phyloP scores from a whole-genome alignment of 2,888 invertebrate genomes.

The Tachina fera region DNA sequence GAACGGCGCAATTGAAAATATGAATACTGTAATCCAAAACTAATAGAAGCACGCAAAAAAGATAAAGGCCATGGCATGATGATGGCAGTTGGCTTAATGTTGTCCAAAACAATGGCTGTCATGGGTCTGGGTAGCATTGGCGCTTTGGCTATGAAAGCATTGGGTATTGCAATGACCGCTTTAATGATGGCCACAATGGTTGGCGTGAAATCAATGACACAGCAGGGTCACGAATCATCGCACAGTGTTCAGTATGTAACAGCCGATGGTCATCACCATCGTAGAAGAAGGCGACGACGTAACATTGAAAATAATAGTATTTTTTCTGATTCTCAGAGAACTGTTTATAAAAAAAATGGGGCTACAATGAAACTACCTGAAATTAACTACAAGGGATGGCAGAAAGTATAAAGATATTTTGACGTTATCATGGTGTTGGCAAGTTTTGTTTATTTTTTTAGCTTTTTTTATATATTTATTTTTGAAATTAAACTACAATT shows the following conservation, averaged over 20 bases:
- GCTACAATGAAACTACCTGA: constrained; percentile 77
- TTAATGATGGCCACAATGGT: constrained; percentile 90
- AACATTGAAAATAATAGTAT: constrained; percentile 16
- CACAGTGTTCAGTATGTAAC: constrained; percentile 84
- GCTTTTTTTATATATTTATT: neutral
- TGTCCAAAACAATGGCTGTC: constrained; percentile 90
- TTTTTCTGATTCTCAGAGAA: neutral
- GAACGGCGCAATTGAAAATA: neutral
- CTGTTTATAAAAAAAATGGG: neutral
- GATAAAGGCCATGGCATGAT: constrained; percentile 85
- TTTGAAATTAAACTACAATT: neutral
- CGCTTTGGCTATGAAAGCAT: constrained; percentile 90
- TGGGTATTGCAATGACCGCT: constrained; percentile 88
- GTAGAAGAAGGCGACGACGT: constrained; percentile 76
- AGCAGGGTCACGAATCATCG: constrained; percentile 82
- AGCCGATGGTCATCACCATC: constrained; percentile 79
- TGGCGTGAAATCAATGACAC: constrained; percentile 88
- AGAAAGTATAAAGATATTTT: constrained; percentile 38
- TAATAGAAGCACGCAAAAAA: constrained; percentile 85
- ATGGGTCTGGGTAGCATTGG: constrained; percentile 90
- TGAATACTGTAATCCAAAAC: neutral
- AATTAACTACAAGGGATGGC: constrained; percentile 85
- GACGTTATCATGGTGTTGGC: neutral
- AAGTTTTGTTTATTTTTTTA: neutral
- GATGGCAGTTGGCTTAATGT: constrained; percentile 87